These are phyloP conservation scores for Euthynnus affinis DNA, from an alignment of 2,797 vertebrate genomes.

Conservation along the genomic window DNA sequence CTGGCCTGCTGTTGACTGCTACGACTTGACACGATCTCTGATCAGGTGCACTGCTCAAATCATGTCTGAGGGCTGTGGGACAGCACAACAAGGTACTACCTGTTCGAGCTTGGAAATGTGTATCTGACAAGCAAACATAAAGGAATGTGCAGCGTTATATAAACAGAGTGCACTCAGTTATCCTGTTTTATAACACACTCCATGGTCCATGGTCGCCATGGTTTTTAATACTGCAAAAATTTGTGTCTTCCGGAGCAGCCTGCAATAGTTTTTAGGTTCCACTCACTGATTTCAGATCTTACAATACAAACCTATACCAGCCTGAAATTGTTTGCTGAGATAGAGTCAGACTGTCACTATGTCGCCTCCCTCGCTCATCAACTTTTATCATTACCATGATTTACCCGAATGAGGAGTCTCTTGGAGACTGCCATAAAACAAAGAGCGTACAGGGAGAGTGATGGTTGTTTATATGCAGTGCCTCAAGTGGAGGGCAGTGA, in stretches of 20 bases:
- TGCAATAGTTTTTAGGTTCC: conserved; percentile 27
- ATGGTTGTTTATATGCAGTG: conserved; percentile 51
- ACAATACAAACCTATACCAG: conserved; percentile 37
- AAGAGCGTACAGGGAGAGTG: conserved; percentile 3
- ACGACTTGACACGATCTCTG: conserved; percentile 31
- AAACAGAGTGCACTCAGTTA: conserved; percentile 23
- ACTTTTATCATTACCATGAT: conserved; percentile 42
- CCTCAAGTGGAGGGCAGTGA: conserved; percentile 43
- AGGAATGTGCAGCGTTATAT: background rate
- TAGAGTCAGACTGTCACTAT: conserved; percentile 43
- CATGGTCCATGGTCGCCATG: conserved; percentile 20
- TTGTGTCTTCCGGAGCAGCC: conserved; percentile 41
- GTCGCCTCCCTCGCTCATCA: conserved; percentile 52
- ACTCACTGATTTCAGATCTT: conserved; percentile 38
- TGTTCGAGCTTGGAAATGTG: background rate
- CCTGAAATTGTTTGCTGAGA: conserved; percentile 51
- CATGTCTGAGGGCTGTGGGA: conserved; percentile 19
- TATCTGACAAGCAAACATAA: background rate
- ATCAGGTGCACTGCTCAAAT: conserved; percentile 34
- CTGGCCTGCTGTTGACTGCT: conserved; percentile 37
- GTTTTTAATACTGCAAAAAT: conserved; percentile 35
- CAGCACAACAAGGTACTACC: conserved; percentile 1
- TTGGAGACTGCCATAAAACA: conserved; percentile 34
- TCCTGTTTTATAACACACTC: conserved; percentile 22
- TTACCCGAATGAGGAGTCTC: conserved; percentile 42